Evolutionary conservation across 2,797 vertebrate species (phyloP).

Genomic region (Anomalospiza imberbis): DNA sequence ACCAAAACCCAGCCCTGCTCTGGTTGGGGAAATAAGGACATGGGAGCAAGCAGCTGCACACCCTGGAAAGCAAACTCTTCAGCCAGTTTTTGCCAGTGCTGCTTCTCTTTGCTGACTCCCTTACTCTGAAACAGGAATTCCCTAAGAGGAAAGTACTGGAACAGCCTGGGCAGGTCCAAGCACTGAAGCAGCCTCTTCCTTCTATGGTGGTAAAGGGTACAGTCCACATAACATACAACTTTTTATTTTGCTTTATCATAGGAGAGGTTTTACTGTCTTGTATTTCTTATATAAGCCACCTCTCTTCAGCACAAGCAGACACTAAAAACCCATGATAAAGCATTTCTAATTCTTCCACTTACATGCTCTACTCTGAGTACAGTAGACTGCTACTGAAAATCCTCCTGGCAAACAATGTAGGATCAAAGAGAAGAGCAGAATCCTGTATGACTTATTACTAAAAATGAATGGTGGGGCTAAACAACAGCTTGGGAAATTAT

Average conservation of each 20-base stretch:
- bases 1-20: not conserved
- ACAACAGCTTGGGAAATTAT: not conserved
- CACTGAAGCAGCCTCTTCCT: not conserved
- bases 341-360: not conserved
- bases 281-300: not conserved
- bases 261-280: not conserved
- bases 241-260: not conserved
- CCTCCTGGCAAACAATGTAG: not conserved
- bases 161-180: rapidly evolving
- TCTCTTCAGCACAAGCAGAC: not conserved
- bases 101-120: not conserved
- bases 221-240: not conserved
- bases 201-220: not conserved
- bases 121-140: not conserved
- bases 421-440: not conserved
- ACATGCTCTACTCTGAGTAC: not conserved
- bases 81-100: not conserved
- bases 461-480: not conserved
- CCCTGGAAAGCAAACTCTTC: not conserved
- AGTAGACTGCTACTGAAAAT: not conserved
- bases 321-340: not conserved
- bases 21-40: not conserved
- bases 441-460: not conserved
- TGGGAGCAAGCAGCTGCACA: not conserved
- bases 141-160: not conserved